A percentile compares a stretch with the other conserved stretches of the same genome.
Evolutionary conservation across 2,797 vertebrate genomes (phyloP).

Genomic region (Sebastes paucispinis): DNA sequence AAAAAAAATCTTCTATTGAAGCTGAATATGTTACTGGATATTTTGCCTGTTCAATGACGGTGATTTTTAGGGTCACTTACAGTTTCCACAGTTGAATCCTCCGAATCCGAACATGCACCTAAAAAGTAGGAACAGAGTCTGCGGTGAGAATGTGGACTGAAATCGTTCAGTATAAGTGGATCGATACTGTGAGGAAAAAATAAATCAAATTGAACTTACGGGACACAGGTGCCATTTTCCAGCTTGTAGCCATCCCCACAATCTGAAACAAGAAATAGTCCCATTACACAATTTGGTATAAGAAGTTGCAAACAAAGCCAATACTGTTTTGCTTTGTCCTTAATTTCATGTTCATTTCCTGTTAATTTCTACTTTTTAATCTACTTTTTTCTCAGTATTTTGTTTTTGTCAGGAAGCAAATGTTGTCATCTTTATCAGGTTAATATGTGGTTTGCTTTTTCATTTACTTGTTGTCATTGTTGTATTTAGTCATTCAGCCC

Average conservation of each 20-base stretch:
- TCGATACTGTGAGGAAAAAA: background rate
- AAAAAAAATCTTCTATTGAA: background rate
- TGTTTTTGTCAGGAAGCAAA: background rate
- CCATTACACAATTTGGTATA: background rate
- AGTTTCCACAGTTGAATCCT: conserved; percentile 97
- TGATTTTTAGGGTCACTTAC: conserved; percentile 80
- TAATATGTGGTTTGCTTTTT: background rate
- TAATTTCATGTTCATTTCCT: background rate
- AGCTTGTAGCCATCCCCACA: conserved; percentile 93
- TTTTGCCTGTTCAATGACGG: background rate
- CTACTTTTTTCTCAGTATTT: rapidly evolving
- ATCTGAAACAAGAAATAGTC: conserved; percentile 75
- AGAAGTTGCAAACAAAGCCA: background rate
- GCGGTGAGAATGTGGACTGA: background rate
- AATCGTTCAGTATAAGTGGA: background rate
- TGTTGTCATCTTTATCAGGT: background rate
- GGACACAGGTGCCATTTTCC: conserved; percentile 91
- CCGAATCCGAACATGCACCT: conserved; percentile 96
- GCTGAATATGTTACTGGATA: background rate
- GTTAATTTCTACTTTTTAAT: background rate
- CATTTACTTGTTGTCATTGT: background rate
- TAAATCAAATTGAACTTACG: conserved; percentile 77
- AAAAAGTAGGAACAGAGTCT: conserved; percentile 51
- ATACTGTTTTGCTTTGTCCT: background rate
- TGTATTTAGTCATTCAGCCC: background rate